A percentile compares a stretch with the other conserved stretches of the same genome.
phyloP scores from a whole-genome alignment of 2,888 invertebrate species.

The Tinea semifulvella region DNA sequence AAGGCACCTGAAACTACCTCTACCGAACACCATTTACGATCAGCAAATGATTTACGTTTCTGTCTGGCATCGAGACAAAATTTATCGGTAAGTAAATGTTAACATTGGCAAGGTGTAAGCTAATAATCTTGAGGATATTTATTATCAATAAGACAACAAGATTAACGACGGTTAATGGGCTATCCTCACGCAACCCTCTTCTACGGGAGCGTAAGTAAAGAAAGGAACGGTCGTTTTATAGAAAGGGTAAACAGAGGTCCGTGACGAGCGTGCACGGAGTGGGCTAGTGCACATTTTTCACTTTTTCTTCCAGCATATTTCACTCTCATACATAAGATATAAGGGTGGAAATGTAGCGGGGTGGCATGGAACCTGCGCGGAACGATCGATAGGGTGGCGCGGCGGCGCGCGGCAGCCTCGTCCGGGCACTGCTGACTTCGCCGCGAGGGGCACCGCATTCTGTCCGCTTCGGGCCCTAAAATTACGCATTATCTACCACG shows the following conservation, averaged over 20 bases:
- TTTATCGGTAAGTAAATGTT: constrained; percentile 70
- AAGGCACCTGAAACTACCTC: constrained; percentile 76
- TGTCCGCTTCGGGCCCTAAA: not conserved
- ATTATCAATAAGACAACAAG: constrained; percentile 6
- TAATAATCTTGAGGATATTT: constrained; percentile 5
- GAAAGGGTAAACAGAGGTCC: constrained; percentile 7
- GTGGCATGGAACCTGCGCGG: constrained; percentile 46
- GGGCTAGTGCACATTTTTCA: constrained; percentile 30
- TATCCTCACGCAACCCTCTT: constrained; percentile 3
- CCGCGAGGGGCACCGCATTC: not conserved
- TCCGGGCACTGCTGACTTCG: constrained; percentile 26
- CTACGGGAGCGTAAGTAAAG: not conserved
- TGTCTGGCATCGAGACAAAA: constrained; percentile 87
- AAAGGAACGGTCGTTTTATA: not conserved
- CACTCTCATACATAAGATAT: constrained; percentile 63
- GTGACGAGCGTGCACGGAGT: constrained; percentile 10
- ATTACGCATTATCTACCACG: constrained; percentile 9
- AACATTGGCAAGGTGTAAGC: not conserved
- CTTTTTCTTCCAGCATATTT: constrained; percentile 37
- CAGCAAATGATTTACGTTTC: constrained; percentile 77
- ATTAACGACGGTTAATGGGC: constrained; percentile 8
- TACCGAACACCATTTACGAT: constrained; percentile 59
- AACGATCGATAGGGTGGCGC: constrained; percentile 43
- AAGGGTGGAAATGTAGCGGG: constrained; percentile 43
- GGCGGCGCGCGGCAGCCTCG: constrained; percentile 25